phyloP scores from a whole-genome alignment of 2,797 vertebrate species.

The Acanthurus lineatus region DNA sequence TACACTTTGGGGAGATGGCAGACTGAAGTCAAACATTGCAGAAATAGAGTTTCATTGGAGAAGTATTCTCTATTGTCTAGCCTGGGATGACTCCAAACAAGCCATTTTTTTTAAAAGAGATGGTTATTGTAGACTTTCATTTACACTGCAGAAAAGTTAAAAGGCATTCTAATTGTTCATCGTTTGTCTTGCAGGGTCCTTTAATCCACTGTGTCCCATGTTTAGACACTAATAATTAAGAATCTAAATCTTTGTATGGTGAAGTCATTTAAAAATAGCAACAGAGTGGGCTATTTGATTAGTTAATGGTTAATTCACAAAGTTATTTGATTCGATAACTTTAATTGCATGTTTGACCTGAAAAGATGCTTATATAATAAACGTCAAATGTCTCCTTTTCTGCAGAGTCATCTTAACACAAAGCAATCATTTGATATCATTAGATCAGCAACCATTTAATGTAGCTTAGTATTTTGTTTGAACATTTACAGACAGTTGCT shows the following conservation, averaged over 20 bases:
- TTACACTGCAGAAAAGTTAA: slow-evolving; percentile 25
- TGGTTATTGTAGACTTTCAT: slow-evolving; percentile 15
- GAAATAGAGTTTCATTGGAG: slow-evolving; percentile 39
- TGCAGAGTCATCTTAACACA: background rate
- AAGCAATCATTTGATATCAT: too few species aligned
- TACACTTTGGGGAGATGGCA: slow-evolving; percentile 55
- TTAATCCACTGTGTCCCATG: background rate
- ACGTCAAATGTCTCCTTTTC: background rate
- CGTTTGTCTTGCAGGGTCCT: background rate
- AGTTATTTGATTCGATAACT: background rate
- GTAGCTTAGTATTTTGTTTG: too few species aligned
- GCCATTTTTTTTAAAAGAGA: slow-evolving; percentile 19
- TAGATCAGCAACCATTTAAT: too few species aligned
- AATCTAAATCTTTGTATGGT: slow-evolving; percentile 2
- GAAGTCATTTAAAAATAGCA: slow-evolving; percentile 22
- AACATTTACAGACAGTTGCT: background rate
- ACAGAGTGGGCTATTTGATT: background rate
- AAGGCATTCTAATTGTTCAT: slow-evolving; percentile 25
- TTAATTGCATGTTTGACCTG: background rate
- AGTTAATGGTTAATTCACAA: background rate
- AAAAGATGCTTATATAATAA: background rate
- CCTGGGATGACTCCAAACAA: slow-evolving; percentile 50
- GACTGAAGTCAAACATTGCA: slow-evolving; percentile 31
- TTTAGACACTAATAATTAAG: slow-evolving; percentile 3
- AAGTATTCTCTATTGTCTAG: slow-evolving; percentile 48